Percentiles rank a stretch among this genome's conserved stretches.
These are phyloP conservation scores for Leptinotarsa juncta DNA, from an alignment of 2,888 invertebrate species.

Conservation along the genomic window DNA sequence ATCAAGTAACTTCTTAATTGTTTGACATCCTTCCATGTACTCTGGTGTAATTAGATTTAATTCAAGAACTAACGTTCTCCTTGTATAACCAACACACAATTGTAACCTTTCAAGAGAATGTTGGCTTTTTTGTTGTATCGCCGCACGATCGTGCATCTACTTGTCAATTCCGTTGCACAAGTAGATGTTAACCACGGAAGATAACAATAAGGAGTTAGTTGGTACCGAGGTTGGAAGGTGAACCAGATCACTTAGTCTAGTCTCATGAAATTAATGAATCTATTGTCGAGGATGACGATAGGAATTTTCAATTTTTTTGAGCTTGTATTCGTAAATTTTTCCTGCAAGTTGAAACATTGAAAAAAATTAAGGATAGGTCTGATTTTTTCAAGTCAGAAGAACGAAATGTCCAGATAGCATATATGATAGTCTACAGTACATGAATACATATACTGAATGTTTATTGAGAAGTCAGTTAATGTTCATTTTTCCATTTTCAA, in stretches of 20 bases:
- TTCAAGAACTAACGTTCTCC: constrained; percentile 48
- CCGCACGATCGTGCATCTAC: constrained; percentile 52
- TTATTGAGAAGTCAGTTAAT: too few relatives aligned
- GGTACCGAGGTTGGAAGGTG: constrained; percentile 16
- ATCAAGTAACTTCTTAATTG: constrained; percentile 27
- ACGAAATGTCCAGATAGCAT: too few relatives aligned
- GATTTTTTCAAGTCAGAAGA: too few relatives aligned
- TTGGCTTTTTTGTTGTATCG: constrained; percentile 52
- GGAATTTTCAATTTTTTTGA: neutral
- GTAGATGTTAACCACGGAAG: constrained; percentile 38
- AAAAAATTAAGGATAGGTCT: too few relatives aligned
- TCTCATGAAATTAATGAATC: neutral
- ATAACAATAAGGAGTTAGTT: constrained; percentile 34
- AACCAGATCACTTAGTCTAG: constrained; percentile 6
- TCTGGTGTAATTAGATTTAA: constrained; percentile 19
- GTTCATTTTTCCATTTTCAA: too few relatives aligned
- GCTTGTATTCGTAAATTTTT: too few relatives aligned
- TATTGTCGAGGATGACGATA: neutral
- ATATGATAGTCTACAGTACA: too few relatives aligned
- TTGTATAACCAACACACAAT: constrained; percentile 50
- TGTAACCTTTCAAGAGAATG: constrained; percentile 60
- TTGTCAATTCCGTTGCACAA: constrained; percentile 52
- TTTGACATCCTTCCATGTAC: constrained; percentile 34
- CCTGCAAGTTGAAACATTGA: too few relatives aligned
- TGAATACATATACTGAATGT: too few relatives aligned